Evolutionary conservation across 2,888 invertebrate species (phyloP), one percentile per base, ranked within the genome.

Genomic region (Crocallis elinguaria): DNA sequence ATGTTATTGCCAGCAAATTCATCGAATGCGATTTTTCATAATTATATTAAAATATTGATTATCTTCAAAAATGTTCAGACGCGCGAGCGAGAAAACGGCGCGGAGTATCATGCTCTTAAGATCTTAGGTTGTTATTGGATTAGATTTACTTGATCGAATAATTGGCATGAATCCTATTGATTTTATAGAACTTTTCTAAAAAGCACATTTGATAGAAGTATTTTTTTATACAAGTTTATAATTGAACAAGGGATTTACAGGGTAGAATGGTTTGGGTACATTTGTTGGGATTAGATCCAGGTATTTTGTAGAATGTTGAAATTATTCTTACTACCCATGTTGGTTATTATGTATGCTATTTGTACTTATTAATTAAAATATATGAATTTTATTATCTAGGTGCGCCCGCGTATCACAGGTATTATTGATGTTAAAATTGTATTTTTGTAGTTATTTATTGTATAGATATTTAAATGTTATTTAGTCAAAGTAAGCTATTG

Each of bases 331-430:
- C 53, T 35, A 53, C 49, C 44, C 35, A 44, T 56, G 33, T 52
- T 52, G 43, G 7, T 27, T 49, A 32, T 46, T 52, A 49, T 45
- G 42, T 37, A 27, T 60, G 57, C 60, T 64, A 64, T 51, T 52
- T 48, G 51, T 49, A n/a, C n/a, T n/a, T n/a, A 53, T 46, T 61
- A 53, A 58, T 58, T 12, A 33, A 46, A 49, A 33, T 54, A 37
- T 51, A 56, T 57, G 29, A 49, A 52, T 60, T 61, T 60, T 50
- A 59, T 16, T 55, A 62, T 52, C 32, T 64, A 66, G 64, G 60
- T 60, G 60, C 53, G 65, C 62, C 59, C 52, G 53, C 51, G 37
- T 36, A 51, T 39, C 16, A 27, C 56, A 60, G 56, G 57, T 63
- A 60, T 59, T 63, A 53, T 46, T 50, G 49, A 38, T 59, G 49